phyloP scores from a whole-genome alignment of 2,797 vertebrate genomes.

The Pseudotriccus pelzelni region DNA sequence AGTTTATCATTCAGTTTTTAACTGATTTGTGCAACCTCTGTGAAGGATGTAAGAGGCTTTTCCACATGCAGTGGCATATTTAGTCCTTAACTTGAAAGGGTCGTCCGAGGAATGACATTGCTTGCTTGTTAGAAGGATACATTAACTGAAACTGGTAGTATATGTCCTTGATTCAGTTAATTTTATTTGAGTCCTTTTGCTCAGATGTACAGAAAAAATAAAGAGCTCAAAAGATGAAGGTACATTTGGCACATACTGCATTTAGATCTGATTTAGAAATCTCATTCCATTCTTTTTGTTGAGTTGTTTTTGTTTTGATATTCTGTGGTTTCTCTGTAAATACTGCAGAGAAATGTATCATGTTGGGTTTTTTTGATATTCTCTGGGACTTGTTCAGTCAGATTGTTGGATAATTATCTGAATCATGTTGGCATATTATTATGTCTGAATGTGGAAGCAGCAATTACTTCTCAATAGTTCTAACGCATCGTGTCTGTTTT shows the following conservation, averaged over 20 bases:
- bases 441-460: not conserved
- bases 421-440: not conserved
- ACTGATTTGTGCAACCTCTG: not conserved
- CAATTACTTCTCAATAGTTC: not conserved
- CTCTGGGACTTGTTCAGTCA: not conserved
- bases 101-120: not conserved
- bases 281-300: not conserved
- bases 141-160: not conserved
- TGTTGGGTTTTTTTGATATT: not conserved
- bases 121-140: not conserved
- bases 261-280: not conserved
- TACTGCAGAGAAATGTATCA: not conserved
- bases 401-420: conserved; percentile 11
- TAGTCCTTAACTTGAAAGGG: not conserved
- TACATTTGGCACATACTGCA: not conserved
- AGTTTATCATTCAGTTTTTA: not conserved
- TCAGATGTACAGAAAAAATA: not conserved
- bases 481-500: not conserved
- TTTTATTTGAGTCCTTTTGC: not conserved
- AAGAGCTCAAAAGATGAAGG: not conserved
- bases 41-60: not conserved
- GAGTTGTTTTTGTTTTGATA: not conserved
- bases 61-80: not conserved
- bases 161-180: not conserved
- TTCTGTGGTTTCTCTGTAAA: not conserved